Evolutionary conservation across 2,113 vertebrate genomes (phyloP).

Genomic region (Atractosteus spatula): DNA sequence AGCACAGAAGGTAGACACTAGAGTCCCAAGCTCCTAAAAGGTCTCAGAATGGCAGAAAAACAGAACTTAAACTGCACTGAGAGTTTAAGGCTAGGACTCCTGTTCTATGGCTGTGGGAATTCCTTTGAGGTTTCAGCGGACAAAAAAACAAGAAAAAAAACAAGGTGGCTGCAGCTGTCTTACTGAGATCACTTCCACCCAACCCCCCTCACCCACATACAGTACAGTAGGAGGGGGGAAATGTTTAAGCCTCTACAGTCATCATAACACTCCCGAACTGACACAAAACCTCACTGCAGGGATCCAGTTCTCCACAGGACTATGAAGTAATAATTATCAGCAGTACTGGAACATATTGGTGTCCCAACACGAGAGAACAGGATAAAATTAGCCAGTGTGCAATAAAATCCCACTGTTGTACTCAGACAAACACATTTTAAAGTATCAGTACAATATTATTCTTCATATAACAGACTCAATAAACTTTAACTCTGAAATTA

Average conservation of each 20-base stretch:
- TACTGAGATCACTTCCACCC: slow-evolving; percentile 33
- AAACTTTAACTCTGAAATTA: no score
- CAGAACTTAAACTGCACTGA: background rate
- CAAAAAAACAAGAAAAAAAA: slow-evolving; percentile 15
- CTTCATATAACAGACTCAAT: no score
- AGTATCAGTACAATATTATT: no score
- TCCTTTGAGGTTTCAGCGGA: background rate
- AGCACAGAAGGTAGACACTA: background rate
- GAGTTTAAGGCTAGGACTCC: background rate
- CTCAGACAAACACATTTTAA: no score
- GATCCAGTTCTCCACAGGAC: no score
- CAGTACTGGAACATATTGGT: no score
- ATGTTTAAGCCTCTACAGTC: background rate
- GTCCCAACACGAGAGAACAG: no score
- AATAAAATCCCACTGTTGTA: no score
- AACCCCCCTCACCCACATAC: slow-evolving; percentile 8
- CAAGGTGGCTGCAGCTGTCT: slow-evolving; percentile 43
- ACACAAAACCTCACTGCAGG: no score
- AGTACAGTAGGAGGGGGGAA: background rate
- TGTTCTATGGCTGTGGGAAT: background rate
- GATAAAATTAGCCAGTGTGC: no score
- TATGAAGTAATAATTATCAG: no score
- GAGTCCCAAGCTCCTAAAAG: background rate
- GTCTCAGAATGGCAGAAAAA: background rate
- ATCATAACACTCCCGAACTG: no score